phyloP scores from a whole-genome alignment of 2,888 invertebrate genomes.

The Lithosia quadra region DNA sequence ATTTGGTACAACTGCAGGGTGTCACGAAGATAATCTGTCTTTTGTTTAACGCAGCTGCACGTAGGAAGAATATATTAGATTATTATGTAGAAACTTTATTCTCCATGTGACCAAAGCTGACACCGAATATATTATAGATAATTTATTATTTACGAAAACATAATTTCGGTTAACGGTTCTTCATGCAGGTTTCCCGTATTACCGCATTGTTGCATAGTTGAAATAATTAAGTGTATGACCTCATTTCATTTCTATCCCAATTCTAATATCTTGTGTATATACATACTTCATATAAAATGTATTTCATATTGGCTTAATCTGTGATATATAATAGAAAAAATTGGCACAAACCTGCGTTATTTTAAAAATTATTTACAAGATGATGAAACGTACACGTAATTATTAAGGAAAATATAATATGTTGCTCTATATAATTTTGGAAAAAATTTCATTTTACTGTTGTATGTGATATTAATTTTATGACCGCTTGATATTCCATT shows the following conservation, averaged over 20 bases:
- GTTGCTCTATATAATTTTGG: conserved; percentile 29
- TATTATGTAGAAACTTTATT: conserved; percentile 65
- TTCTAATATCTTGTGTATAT: conserved; percentile 50
- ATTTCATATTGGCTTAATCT: conserved; percentile 82
- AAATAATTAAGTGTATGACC: conserved; percentile 45
- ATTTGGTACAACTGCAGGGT: conserved; percentile 39
- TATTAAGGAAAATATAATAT: conserved; percentile 36
- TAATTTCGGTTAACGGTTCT: conserved; percentile 27
- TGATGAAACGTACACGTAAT: conserved; percentile 41
- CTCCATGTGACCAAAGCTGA: conserved; percentile 81
- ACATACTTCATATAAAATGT: conserved; percentile 50
- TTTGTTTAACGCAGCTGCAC: conserved; percentile 58
- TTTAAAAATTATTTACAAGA: conserved; percentile 41
- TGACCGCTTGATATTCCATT: conserved; percentile 65
- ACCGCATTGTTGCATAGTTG: conserved; percentile 27
- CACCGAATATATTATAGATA: conserved; percentile 41
- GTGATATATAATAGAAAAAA: conserved; percentile 77
- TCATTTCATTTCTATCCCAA: conserved; percentile 64
- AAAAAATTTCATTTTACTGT: conserved; percentile 33
- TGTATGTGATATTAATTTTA: conserved; percentile 66
- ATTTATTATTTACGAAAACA: conserved; percentile 27
- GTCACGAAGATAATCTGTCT: conserved; percentile 37
- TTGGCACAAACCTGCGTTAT: conserved; percentile 63
- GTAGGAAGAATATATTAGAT: conserved; percentile 59
- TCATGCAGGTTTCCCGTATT: conserved; percentile 33